Base-by-base conservation (phyloP, 2,113 vertebrate species). In the Erythrolamprus reginae region DNA sequence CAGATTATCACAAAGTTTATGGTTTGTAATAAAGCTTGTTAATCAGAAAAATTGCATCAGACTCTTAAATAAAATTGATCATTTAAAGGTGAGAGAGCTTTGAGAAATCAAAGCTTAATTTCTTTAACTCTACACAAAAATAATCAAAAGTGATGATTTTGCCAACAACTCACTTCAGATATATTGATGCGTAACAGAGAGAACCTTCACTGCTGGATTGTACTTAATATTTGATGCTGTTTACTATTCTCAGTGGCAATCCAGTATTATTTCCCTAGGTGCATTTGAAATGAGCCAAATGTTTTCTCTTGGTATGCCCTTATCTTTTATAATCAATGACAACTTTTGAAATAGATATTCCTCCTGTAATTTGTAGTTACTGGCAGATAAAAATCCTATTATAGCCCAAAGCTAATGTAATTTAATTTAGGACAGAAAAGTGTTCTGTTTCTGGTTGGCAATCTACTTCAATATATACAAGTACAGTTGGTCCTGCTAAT, bases 101-200 rank as follows among this genome's bases (percentile, higher is more conserved):
- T n/a, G n/a, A n/a, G 47, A 58, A 55, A 82, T 50, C 84, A 89
- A 33, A 48, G 82, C 50, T 70, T 77, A 77, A 85, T 91, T 89
- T 89, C 58, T 38, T 38, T 23, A 45, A 8, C 47, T 8, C 9
- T 50, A 52, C 83, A 28, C 52, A 55, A 58, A 26, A 88, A n/a
- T 55, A 53, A 82, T 82, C 21, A 13, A 15, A 86, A 86, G 12
- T 82, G 82, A 91, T 1, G 50, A 19, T 38, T 83, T n/a, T 33
- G n/a, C n/a, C 10, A n/a, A 86, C 23, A 17, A 45, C 28, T 89
- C 19, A 55, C 47, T 61, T 0, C 10, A 38, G 13, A 28, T 28
- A 56, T 24, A 13, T n/a, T 89, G 84, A 50, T 61, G 47, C 21
- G 12, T 55, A 83, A 21, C 15, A 42, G 42, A 70, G 77, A 89